phyloP scores from a whole-genome alignment of 2,888 invertebrate species.

The Limnephilus rhombicus region DNA sequence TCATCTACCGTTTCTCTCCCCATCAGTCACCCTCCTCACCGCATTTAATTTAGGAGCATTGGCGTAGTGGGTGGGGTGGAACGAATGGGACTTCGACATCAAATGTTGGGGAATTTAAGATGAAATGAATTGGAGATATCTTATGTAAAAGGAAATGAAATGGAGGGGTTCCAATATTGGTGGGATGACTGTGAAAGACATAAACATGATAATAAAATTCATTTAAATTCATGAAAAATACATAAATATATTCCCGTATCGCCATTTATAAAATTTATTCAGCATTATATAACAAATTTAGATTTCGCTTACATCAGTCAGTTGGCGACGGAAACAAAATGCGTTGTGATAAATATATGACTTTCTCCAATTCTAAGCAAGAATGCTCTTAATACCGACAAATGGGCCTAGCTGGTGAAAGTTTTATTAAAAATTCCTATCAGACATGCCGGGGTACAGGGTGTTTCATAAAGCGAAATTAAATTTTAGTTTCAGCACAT shows the following conservation, averaged over 20 bases:
- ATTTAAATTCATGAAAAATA: slow-evolving; percentile 4
- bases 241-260: background rate
- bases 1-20: background rate
- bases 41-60: background rate
- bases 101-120: background rate
- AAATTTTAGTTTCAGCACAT: background rate
- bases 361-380: slow-evolving; percentile 10
- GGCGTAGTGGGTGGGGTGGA: background rate
- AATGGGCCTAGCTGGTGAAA: slow-evolving; percentile 6
- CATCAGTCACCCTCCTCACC: background rate
- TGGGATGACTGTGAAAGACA: background rate
- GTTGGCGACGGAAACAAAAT: background rate
- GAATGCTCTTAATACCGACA: slow-evolving; percentile 29
- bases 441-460: background rate
- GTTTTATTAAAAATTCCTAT: slow-evolving; percentile 36
- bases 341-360: slow-evolving; percentile 5
- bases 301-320: background rate
- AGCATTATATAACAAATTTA: background rate
- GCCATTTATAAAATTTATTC: slow-evolving; percentile 1
- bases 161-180: background rate
- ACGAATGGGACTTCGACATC: background rate
- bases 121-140: background rate
- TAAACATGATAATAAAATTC: background rate
- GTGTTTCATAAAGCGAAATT: background rate
- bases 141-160: background rate